Conservation (phyloP, 1,140 invertebrate species). For the Eupristina koningsbergeri region DNA sequence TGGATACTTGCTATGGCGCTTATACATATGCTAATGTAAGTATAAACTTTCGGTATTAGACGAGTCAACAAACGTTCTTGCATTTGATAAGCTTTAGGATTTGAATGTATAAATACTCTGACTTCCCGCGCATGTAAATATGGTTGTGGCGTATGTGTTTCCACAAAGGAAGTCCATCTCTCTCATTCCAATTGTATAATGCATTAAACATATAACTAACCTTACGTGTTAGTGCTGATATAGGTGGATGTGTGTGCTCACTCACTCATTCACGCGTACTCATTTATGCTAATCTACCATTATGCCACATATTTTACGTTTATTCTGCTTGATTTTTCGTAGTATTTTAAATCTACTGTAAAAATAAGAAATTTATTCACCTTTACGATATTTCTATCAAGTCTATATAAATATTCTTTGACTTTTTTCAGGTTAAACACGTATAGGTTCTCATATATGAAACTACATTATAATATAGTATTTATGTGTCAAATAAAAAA, state of each 20-base stretch:
- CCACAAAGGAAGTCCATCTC: no score
- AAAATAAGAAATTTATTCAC: no score
- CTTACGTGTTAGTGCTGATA: no score
- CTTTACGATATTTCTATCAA: no score
- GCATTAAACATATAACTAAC: no score
- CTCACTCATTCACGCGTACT: neutral
- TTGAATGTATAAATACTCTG: conserved; percentile 70
- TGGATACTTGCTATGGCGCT: neutral
- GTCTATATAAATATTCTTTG: no score
- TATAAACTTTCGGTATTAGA: conserved; percentile 71
- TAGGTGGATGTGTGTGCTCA: no score
- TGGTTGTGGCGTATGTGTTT: neutral
- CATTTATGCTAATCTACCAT: conserved; percentile 6
- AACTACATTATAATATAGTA: no score
- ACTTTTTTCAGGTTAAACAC: no score
- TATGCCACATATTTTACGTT: neutral
- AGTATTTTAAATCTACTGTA: no score
- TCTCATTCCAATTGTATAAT: conserved; percentile 7
- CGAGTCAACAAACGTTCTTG: conserved; percentile 66
- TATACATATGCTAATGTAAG: conserved; percentile 70
- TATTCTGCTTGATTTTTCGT: neutral
- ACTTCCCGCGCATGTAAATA: conserved; percentile 20
- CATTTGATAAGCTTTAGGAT: conserved; percentile 68
- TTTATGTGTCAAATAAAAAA: no score
- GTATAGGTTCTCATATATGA: no score